A percentile compares a stretch with the other conserved stretches of the same genome.
These are phyloP conservation scores for Capreolus pygargus DNA, from an alignment of 2,113 vertebrate genomes.

Conservation along the genomic window DNA sequence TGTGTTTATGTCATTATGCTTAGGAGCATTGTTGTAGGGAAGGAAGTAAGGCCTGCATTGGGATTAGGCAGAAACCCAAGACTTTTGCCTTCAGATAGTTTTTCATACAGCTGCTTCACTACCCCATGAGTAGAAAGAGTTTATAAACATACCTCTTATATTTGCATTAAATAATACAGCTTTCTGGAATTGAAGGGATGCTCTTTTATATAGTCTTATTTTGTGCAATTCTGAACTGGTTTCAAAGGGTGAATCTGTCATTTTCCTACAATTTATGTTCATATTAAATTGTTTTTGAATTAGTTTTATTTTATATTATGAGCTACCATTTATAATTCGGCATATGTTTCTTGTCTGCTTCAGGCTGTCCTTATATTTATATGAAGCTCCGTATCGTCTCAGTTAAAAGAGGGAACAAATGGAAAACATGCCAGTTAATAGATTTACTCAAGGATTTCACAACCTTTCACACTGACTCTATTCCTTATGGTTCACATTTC, in stretches of 20 bases:
- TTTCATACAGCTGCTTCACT: not conserved
- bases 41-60: not conserved
- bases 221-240: not conserved
- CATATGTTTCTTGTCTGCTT: constrained; percentile 11
- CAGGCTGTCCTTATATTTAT: constrained; percentile 13
- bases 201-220: not conserved
- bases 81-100: not conserved
- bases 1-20: not conserved
- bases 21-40: not conserved
- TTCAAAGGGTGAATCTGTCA: constrained; percentile 6
- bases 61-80: not conserved
- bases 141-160: not conserved
- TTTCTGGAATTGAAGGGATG: not conserved
- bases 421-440: constrained; percentile 26
- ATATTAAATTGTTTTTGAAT: constrained; percentile 37
- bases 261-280: constrained; percentile 7
- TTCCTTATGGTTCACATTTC: constrained; percentile 28
- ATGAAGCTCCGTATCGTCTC: constrained; percentile 29
- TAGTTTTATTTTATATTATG: constrained; percentile 36
- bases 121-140: not conserved
- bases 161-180: constrained; percentile 14
- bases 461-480: not conserved
- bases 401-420: constrained; percentile 25
- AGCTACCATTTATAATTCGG: constrained; percentile 18
- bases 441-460: constrained; percentile 47